Percentiles rank a stretch among this genome's conserved stretches.
Evolutionary conservation across 2,888 invertebrate species (phyloP).

Genomic region (Vanessa cardui): DNA sequence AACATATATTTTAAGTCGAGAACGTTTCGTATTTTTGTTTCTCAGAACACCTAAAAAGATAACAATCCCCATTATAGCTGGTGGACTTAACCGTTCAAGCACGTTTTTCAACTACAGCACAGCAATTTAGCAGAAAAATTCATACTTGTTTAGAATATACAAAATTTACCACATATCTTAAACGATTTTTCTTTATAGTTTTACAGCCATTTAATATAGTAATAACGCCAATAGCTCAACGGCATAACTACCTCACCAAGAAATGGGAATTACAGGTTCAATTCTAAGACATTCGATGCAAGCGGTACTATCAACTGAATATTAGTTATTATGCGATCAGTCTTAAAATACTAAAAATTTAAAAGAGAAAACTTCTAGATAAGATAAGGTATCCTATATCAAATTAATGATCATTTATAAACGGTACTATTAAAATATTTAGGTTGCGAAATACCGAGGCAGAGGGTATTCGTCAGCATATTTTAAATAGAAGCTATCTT

Average conservation of each 20-base stretch:
- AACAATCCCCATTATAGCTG: not conserved
- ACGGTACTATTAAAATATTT: not conserved
- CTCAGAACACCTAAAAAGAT: not conserved
- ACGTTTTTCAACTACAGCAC: not conserved
- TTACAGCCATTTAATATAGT: too few relatives aligned
- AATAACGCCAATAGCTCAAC: too few relatives aligned
- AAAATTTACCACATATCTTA: not conserved
- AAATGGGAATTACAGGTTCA: too few relatives aligned
- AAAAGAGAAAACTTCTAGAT: too few relatives aligned
- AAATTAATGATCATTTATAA: too few relatives aligned
- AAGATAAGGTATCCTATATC: too few relatives aligned
- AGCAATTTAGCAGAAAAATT: not conserved
- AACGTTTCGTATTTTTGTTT: not conserved
- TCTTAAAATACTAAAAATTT: too few relatives aligned
- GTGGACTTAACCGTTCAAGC: not conserved
- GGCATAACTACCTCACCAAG: too few relatives aligned
- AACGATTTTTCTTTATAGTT: too few relatives aligned
- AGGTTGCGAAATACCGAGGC: not conserved
- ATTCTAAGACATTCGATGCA: too few relatives aligned
- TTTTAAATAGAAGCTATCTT: constrained; percentile 22
- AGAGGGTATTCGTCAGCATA: constrained; percentile 13
- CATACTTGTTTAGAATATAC: not conserved
- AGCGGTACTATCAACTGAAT: too few relatives aligned
- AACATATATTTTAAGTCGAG: not conserved
- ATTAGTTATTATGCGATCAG: too few relatives aligned